Percentiles rank a stretch among this genome's conserved stretches.
Evolutionary conservation across 2,113 vertebrate species (phyloP).

Genomic region (Meles meles): DNA sequence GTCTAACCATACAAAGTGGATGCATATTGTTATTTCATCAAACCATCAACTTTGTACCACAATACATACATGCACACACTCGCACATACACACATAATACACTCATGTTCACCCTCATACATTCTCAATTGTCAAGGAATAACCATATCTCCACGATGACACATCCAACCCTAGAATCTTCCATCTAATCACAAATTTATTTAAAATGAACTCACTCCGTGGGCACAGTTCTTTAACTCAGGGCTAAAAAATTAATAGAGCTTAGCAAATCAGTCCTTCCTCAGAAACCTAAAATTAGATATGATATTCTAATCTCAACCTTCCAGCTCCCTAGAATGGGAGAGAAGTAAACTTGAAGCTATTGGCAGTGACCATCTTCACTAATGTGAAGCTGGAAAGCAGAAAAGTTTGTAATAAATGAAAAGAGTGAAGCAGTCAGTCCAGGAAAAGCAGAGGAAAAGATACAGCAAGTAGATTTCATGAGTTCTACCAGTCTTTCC

Average conservation of each 20-base stretch:
- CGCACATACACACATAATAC: background rate
- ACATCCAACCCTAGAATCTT: background rate
- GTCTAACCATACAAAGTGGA: background rate
- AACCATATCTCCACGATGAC: background rate
- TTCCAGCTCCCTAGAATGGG: background rate
- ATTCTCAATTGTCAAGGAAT: background rate
- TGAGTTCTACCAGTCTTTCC: background rate
- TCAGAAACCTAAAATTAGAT: background rate
- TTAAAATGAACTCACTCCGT: background rate
- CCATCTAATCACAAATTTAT: background rate
- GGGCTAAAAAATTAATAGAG: background rate
- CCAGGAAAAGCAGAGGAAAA: background rate
- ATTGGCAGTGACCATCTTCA: background rate
- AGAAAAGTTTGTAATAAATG: background rate
- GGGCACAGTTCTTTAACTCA: background rate
- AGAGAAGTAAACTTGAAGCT: background rate
- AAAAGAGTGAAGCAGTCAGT: background rate
- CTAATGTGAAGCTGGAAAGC: background rate
- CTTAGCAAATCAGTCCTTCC: background rate
- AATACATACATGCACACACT: background rate
- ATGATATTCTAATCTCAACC: background rate
- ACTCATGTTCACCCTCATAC: background rate
- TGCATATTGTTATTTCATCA: background rate
- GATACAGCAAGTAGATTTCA: background rate
- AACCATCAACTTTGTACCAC: background rate